phyloP scores from a whole-genome alignment of 1,140 invertebrate species.

The Zaprionus nigranus region DNA sequence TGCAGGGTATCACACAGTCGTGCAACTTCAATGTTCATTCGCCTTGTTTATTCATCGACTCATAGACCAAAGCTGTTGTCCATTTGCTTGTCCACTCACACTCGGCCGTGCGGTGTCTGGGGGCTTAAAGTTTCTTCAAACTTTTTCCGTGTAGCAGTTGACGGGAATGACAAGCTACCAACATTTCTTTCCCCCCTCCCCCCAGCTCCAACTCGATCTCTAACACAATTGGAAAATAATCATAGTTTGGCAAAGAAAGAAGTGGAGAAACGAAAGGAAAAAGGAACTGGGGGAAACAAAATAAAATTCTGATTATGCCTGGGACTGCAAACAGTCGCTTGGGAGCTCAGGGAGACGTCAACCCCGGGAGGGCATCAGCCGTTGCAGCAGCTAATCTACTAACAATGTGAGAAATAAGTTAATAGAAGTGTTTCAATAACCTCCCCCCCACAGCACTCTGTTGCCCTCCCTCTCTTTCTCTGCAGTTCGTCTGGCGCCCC shows the following conservation, averaged over 20 bases:
- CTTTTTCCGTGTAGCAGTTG: conserved; percentile 51
- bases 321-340: conserved; percentile 52
- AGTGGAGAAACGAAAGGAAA: neutral
- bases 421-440: conserved; percentile 17
- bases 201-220: neutral
- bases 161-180: conserved; percentile 58
- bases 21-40: neutral
- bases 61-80: conserved; percentile 19
- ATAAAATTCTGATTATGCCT: conserved; percentile 65
- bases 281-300: conserved; percentile 1
- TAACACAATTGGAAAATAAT: conserved; percentile 79
- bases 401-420: conserved; percentile 47
- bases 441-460: too few species aligned
- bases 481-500: neutral
- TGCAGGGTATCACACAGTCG: conserved; percentile 13
- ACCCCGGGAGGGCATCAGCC: conserved; percentile 2
- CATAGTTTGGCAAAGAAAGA: conserved; percentile 51
- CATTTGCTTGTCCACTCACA: conserved; percentile 32
- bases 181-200: neutral
- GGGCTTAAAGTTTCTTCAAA: conserved; percentile 56
- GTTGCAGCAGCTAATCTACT: conserved; percentile 47
- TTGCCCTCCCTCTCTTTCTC: neutral
- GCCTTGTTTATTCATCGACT: conserved; percentile 20
- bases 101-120: conserved; percentile 29
- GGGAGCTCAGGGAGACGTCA: conserved; percentile 15